These are phyloP conservation scores for Beroe forskalii DNA, from an alignment of 37 sponge, comb jelly and placozoan genomes.

Conservation along the genomic window DNA sequence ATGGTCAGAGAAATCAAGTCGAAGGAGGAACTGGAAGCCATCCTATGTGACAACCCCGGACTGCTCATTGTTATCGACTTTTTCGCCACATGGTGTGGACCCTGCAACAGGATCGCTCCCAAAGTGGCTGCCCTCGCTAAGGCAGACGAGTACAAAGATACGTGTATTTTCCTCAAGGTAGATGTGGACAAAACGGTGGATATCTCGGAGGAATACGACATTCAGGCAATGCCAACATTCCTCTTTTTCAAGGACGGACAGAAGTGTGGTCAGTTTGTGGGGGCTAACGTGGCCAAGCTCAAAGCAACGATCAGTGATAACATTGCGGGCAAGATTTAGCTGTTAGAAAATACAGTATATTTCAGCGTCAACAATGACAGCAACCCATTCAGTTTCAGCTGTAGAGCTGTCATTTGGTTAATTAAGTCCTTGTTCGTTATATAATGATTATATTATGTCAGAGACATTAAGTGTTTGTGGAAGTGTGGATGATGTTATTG, in stretches of 20 bases:
- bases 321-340: no score
- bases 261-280: conserved; percentile 22
- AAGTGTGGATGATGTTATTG: no score
- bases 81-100: conserved; percentile 65
- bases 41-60: neutral
- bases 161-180: conserved; percentile 2
- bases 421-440: no score
- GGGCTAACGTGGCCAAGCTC: conserved; percentile 50
- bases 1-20: neutral
- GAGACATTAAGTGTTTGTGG: no score
- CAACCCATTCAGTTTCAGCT: no score
- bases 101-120: conserved; percentile 45
- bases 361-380: no score
- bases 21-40: neutral
- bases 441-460: no score
- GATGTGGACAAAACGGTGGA: conserved; percentile 55
- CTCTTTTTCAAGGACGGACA: conserved; percentile 36
- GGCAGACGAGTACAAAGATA: conserved; percentile 37
- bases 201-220: conserved; percentile 10
- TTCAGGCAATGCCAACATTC: conserved; percentile 64
- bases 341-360: no score
- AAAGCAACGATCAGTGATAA: neutral
- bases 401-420: no score
- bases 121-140: conserved; percentile 4
- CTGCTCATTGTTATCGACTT: conserved; percentile 49